Evolutionary conservation across 2,797 vertebrate genomes (phyloP).

Genomic region (Falco biarmicus): DNA sequence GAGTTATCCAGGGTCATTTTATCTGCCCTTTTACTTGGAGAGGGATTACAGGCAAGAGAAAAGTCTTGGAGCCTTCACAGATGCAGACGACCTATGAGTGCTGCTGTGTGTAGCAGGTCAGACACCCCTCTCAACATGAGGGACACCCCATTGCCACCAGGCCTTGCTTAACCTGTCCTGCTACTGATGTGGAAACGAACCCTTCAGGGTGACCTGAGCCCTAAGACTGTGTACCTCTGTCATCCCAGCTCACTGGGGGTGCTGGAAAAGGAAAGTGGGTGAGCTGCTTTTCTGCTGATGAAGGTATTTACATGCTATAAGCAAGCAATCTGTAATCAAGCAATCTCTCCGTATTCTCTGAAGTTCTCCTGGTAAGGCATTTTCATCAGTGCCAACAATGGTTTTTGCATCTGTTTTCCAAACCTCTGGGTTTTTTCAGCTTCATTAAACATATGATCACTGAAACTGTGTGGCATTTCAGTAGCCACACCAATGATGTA

Average conservation of each 20-base stretch:
- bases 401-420: background rate
- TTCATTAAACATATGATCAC: background rate
- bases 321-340: background rate
- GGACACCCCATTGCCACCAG: slow-evolving; percentile 10
- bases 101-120: slow-evolving; percentile 1
- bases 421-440: background rate
- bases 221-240: background rate
- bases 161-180: background rate
- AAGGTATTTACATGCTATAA: background rate
- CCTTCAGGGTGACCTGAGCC: background rate
- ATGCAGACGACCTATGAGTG: slow-evolving; percentile 3
- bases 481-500: background rate
- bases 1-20: slow-evolving; percentile 58
- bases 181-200: slow-evolving; percentile 18
- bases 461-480: background rate
- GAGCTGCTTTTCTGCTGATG: background rate
- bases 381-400: background rate
- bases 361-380: background rate
- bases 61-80: slow-evolving; percentile 57
- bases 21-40: slow-evolving; percentile 61
- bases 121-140: slow-evolving; percentile 22
- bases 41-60: slow-evolving; percentile 49
- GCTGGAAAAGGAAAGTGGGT: background rate
- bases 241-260: background rate
- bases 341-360: background rate